A percentile compares a stretch with the other conserved stretches of the same genome.
Conservation (phyloP, 2,797 vertebrate species). For the Simalia tracyae region DNA sequence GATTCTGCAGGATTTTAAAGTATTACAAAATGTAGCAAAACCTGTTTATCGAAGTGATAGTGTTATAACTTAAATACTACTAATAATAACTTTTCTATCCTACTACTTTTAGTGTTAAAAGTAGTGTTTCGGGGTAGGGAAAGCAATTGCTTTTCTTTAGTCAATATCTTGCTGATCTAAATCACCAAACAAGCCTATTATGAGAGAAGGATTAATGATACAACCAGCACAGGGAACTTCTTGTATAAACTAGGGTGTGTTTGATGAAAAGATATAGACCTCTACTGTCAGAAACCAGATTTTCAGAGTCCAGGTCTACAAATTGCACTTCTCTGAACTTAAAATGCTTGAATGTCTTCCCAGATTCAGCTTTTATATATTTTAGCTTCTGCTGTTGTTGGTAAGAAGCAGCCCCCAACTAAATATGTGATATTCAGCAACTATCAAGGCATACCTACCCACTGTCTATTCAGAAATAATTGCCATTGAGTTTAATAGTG, state of each 20-base stretch:
- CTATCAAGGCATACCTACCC: background rate
- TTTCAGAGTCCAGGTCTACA: background rate
- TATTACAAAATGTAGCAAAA: background rate
- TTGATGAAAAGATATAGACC: background rate
- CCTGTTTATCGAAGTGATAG: background rate
- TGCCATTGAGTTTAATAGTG: background rate
- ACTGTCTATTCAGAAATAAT: background rate
- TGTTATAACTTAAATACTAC: background rate
- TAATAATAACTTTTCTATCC: background rate
- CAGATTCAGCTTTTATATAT: background rate
- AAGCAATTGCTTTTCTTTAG: background rate
- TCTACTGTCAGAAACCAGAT: background rate
- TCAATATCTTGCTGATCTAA: background rate
- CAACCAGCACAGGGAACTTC: too few species aligned
- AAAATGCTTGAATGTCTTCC: background rate
- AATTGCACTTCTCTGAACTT: background rate
- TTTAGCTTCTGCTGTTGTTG: background rate
- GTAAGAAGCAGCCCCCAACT: background rate
- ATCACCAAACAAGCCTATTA: background rate
- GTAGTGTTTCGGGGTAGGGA: background rate
- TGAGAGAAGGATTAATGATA: background rate
- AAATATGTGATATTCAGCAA: constrained; percentile 14
- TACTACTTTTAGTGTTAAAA: background rate
- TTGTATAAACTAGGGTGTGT: background rate
- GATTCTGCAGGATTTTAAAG: background rate